Evolutionary conservation across 1,140 invertebrate genomes (phyloP), one percentile per base, ranked within the genome.

Genomic region (Druon quercuslanigerum): DNA sequence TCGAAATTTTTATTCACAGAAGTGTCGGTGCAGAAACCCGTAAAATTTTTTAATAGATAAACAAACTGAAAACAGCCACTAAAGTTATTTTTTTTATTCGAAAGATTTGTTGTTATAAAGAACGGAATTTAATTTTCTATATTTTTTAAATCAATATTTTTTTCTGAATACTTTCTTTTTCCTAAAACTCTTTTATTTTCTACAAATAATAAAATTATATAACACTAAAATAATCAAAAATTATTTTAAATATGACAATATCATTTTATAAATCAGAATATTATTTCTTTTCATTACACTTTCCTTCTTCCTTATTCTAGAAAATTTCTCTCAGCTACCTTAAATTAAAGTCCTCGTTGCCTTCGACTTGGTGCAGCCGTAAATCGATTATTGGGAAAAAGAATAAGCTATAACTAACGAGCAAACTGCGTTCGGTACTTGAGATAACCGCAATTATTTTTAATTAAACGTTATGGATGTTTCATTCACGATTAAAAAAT

Each of bases 381-480:
- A 66, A 66, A 66, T 66, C 60, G 60, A 33, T 66, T 66, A 66
- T 66, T 40, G 33, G 25, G 40, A 40, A 66, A 66, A 66, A 33
- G 25, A 4, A 33, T 40, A 25, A 40, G 60, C 25, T 66, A 33
- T 66, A 60, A 60, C 19, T 60, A 66, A 66, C 57, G 20, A 66
- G 25, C 7, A 66, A 66, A 66, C 17, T 60, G 40, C 57, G 5
- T 25, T 14, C 57, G 40, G 12, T 40, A 25, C 20, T 66, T 40
- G 57, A 66, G 40, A 66, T 66, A 33, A 66, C 57, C 57, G 25
- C 57, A 66, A 66, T 66, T 66, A 46, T 25, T 66, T 66, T 66
- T 66, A 66, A 66, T 66, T 40, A 66, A 40, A 33, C 25, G 1
- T 16, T 16, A 66, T 33, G 25, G 60, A 40, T 46, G 60, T 33